Percentiles rank a stretch among this genome's conserved stretches.
Evolutionary conservation across 2,888 invertebrate genomes (phyloP).

Genomic region (Pseudococcus longispinus): DNA sequence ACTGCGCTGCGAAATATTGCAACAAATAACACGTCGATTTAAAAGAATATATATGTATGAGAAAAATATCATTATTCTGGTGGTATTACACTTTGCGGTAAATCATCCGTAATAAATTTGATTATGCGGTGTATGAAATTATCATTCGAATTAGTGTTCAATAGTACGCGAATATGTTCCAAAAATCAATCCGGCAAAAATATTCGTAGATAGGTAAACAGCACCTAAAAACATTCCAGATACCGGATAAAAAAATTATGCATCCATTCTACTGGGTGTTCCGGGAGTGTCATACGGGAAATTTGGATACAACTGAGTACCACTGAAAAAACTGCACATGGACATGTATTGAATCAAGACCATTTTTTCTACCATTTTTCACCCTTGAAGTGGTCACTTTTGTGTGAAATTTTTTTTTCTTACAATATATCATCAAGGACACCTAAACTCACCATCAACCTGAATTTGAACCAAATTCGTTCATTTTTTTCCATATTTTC

Average conservation of each 20-base stretch:
- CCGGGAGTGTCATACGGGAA: too few species aligned
- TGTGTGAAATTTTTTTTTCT: too few species aligned
- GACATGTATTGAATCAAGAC: too few species aligned
- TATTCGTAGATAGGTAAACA: neutral
- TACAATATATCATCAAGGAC: too few species aligned
- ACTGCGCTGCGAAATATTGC: neutral
- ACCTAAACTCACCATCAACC: too few species aligned
- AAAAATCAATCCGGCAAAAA: neutral
- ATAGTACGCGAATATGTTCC: neutral
- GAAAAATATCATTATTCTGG: neutral
- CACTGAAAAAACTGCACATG: too few species aligned
- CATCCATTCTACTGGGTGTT: too few species aligned
- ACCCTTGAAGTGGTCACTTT: too few species aligned
- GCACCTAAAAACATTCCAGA: neutral
- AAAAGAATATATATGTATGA: neutral
- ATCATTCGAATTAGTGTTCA: neutral
- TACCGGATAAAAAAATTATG: neutral
- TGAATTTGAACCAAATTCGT: too few species aligned
- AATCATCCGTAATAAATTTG: neutral
- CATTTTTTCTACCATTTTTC: too few species aligned
- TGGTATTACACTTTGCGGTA: neutral
- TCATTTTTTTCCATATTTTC: too few species aligned
- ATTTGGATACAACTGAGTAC: too few species aligned
- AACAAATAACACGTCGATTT: neutral
- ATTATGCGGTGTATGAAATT: neutral